phyloP scores from a whole-genome alignment of 2,888 invertebrate genomes.

The Horisme vitalbata region DNA sequence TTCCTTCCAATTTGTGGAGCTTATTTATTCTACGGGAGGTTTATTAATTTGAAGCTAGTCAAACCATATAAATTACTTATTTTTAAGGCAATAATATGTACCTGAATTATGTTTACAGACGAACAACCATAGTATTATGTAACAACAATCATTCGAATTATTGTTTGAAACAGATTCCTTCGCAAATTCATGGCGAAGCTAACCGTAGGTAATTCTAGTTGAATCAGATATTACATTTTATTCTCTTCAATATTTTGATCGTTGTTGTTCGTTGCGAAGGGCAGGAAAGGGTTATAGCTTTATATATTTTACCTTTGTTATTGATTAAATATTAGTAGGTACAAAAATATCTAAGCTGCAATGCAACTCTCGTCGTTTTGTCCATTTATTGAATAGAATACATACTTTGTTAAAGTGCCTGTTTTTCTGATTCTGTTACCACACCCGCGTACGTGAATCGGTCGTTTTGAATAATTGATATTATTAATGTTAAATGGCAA shows the following conservation, averaged over 20 bases:
- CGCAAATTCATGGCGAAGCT: slow-evolving; percentile 50
- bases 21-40: slow-evolving; percentile 2
- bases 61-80: slow-evolving; percentile 11
- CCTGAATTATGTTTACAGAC: slow-evolving; percentile 16
- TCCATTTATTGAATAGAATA: slow-evolving; percentile 37
- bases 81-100: slow-evolving; percentile 17
- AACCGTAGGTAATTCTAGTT: slow-evolving; percentile 51
- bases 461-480: slow-evolving; percentile 57
- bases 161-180: slow-evolving; percentile 33
- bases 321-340: slow-evolving; percentile 54
- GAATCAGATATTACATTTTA: slow-evolving; percentile 51
- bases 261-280: slow-evolving; percentile 64
- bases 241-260: slow-evolving; percentile 57
- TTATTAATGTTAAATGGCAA: slow-evolving; percentile 62
- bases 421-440: slow-evolving; percentile 45
- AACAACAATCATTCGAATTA: slow-evolving; percentile 4
- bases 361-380: slow-evolving; percentile 46
- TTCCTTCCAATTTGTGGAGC: slow-evolving; percentile 14
- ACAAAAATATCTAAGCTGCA: slow-evolving; percentile 58
- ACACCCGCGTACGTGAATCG: slow-evolving; percentile 45
- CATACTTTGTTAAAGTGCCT: slow-evolving; percentile 35
- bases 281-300: slow-evolving; percentile 64
- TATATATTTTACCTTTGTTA: slow-evolving; percentile 71
- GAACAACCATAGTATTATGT: background rate
- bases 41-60: slow-evolving; percentile 9